Conservation (phyloP, 2,888 invertebrate species). For the Halocaridina rubra region DNA sequence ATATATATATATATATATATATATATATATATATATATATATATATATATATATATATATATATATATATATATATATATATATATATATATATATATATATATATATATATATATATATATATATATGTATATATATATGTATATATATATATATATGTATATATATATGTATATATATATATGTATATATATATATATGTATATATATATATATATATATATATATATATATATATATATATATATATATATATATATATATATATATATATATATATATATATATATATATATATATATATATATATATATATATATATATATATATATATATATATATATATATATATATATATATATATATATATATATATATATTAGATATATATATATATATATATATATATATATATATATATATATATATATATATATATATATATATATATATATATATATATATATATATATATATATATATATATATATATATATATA, state of each 20-base stretch:
- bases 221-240: slow-evolving; percentile 5
- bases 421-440: slow-evolving; percentile 10
- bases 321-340: background rate
- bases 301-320: slow-evolving; percentile 11
- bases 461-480: background rate
- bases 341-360: background rate
- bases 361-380: slow-evolving; percentile 5
- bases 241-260: slow-evolving; percentile 12
- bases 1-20: slow-evolving; percentile 18
- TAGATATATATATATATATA: slow-evolving; percentile 7
- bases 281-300: slow-evolving; percentile 5
- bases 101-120: slow-evolving; percentile 14
- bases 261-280: slow-evolving; percentile 17
- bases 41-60: background rate
- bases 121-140: slow-evolving; percentile 19
- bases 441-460: slow-evolving; percentile 5
- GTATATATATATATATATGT: background rate
- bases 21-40: slow-evolving; percentile 17
- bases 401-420: slow-evolving; percentile 19
- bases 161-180: background rate
- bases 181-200: background rate
- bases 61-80: background rate
- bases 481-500: no score
- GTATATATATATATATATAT: background rate
- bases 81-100: slow-evolving; percentile 9